Evolutionary conservation across 2,113 vertebrate species (phyloP), one percentile per base, ranked within the genome.

Genomic region (Reinhardtius hippoglossoides): DNA sequence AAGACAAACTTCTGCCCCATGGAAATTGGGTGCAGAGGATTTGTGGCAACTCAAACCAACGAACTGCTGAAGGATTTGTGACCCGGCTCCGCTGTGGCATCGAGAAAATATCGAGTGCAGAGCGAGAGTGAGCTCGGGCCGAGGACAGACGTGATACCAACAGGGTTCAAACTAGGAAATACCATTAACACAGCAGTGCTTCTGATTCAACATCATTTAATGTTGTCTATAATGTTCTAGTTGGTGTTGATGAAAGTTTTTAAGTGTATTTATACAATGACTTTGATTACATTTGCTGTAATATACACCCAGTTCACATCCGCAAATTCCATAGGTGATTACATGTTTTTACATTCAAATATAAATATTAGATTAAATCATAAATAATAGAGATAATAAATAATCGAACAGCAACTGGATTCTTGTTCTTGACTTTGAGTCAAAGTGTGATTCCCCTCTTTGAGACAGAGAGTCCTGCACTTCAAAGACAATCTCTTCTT

Each of bases 1-100:
- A 77, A 86, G 85, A 85, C 83, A 80, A 85, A 84, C 67, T 71
- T 83, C 58, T 74, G 55, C 67, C 70, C 64, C 46, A 24, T 69
- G 55, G 69, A 75, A 79, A 83, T 58, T 72, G 77, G 52, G 62
- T 54, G 73, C 54, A 56, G 65, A 61, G 77, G 76, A 84, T 87
- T 71, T 89, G 83, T 50, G 64, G 76, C 66, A 58, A 83, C 63
- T 82, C 24, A 46, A 80, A 61, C 63, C 71, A 2, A 12, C 54
- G 50, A 26, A 60, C 68, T 31, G 68, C 76, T 76, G 35, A 63
- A 67, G 71, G 73, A 77, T 80, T 78, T 71, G 72, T 57, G 71
- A 18, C 69, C 27, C 27, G 27, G 27, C 27, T 31, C 27, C 27
- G 27, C 27, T 31, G 27, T 31, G 27, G 27, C 27, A 5, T 5